A percentile compares a stretch with the other conserved stretches of the same genome.
Conservation (phyloP, 2,888 invertebrate genomes). For the Luperina nickerlii region DNA sequence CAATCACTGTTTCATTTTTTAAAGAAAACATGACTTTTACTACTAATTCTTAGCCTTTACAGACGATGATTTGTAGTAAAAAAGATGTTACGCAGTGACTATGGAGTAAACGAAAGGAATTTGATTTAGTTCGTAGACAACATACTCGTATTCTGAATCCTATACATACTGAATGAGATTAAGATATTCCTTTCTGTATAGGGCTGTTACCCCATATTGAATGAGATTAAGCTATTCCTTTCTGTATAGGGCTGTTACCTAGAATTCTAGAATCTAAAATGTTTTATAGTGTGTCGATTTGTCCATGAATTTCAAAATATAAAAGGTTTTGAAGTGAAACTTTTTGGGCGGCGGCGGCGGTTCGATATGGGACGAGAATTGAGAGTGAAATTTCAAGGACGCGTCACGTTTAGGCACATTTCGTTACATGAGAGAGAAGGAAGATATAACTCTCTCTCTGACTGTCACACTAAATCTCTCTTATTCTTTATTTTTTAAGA, state of each 20-base stretch:
- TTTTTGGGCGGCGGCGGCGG: background rate
- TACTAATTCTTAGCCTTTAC: too few relatives aligned
- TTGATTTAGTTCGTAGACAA: slow-evolving; percentile 33
- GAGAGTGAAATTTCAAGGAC: too few relatives aligned
- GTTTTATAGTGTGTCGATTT: background rate
- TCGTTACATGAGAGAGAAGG: background rate
- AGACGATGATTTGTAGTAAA: slow-evolving; percentile 2
- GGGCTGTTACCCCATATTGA: slow-evolving; percentile 10
- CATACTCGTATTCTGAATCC: slow-evolving; percentile 30
- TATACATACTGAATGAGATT: slow-evolving; percentile 24
- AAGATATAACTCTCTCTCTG: too few relatives aligned
- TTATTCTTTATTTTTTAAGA: too few relatives aligned
- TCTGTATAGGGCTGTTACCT: background rate
- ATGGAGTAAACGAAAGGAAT: slow-evolving; percentile 18
- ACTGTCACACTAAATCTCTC: too few relatives aligned
- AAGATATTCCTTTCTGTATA: slow-evolving; percentile 13
- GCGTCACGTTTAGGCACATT: background rate
- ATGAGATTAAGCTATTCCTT: slow-evolving; percentile 24
- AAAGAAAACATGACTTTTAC: background rate
- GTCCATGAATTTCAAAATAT: background rate
- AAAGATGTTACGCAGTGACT: slow-evolving; percentile 13
- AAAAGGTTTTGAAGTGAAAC: background rate
- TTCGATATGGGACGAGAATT: background rate
- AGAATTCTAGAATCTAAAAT: slow-evolving; percentile 5
- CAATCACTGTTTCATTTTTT: background rate